A percentile compares a stretch with the other conserved stretches of the same genome.
Evolutionary conservation across 2,113 vertebrate species (phyloP).

Genomic region (Megatriorchis doriae): DNA sequence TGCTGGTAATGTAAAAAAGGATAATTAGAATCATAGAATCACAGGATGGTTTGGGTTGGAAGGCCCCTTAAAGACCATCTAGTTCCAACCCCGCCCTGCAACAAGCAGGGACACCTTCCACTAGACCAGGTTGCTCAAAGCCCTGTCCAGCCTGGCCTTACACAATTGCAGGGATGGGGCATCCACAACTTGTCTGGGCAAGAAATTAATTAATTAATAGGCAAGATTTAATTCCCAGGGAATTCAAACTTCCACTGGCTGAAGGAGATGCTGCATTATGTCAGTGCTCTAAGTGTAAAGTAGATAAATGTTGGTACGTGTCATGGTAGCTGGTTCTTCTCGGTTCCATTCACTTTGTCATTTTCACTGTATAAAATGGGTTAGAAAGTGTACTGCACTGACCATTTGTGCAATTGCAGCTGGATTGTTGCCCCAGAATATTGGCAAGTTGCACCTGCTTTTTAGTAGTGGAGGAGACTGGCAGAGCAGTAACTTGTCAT

Average conservation of each 20-base stretch:
- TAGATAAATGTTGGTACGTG: background rate
- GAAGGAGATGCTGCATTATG: background rate
- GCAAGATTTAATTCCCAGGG: background rate
- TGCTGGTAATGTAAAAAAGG: background rate
- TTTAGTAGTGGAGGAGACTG: background rate
- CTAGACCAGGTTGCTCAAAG: background rate
- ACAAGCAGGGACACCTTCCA: background rate
- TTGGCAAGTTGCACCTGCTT: background rate
- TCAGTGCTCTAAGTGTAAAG: background rate
- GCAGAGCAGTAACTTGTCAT: background rate
- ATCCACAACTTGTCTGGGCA: background rate
- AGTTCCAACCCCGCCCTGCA: background rate
- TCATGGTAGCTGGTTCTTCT: background rate
- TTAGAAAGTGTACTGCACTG: background rate
- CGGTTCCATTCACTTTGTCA: background rate
- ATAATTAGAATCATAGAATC: background rate
- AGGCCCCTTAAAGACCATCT: background rate
- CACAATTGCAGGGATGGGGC: background rate
- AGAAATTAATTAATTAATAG: background rate
- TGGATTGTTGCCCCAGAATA: background rate
- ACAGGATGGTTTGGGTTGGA: background rate
- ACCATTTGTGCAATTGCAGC: background rate
- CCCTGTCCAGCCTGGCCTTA: accelerated
- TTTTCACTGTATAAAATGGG: background rate
- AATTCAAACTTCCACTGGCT: background rate